phyloP scores from a whole-genome alignment of 2,797 vertebrate species.

The Eulemur coronatus region DNA sequence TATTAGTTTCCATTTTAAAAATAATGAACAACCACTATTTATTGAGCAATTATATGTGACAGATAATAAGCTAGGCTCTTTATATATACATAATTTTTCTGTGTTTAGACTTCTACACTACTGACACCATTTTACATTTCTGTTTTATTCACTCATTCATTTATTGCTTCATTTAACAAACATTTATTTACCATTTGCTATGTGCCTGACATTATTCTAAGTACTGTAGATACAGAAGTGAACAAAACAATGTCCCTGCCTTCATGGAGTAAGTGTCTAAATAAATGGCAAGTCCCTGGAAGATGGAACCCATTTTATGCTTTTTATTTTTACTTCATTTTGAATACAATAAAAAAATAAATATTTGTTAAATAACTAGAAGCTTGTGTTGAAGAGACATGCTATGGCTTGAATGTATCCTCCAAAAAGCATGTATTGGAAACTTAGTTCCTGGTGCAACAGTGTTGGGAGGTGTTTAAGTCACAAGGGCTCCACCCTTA shows the following conservation, averaged over 20 bases:
- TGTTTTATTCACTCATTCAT: background rate
- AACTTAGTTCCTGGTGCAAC: background rate
- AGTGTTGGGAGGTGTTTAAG: background rate
- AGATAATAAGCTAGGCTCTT: background rate
- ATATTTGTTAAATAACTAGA: background rate
- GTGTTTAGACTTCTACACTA: background rate
- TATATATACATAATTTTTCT: background rate
- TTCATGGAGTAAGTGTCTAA: background rate
- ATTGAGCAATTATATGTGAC: background rate
- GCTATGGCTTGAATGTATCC: background rate
- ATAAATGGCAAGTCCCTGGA: background rate
- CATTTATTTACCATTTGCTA: background rate
- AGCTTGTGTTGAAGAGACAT: background rate
- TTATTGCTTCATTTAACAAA: background rate
- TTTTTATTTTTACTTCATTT: slow-evolving; percentile 17
- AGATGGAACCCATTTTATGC: background rate
- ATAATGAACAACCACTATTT: background rate
- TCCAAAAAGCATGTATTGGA: background rate
- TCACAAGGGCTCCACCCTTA: background rate
- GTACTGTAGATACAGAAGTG: background rate
- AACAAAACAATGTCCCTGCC: background rate
- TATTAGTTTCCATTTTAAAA: background rate
- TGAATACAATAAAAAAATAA: background rate
- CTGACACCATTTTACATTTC: background rate
- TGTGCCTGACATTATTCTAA: background rate